These are phyloP conservation scores for Meandrina meandrites DNA, from an alignment of 92 coral and sea anemone species.

Conservation along the genomic window DNA sequence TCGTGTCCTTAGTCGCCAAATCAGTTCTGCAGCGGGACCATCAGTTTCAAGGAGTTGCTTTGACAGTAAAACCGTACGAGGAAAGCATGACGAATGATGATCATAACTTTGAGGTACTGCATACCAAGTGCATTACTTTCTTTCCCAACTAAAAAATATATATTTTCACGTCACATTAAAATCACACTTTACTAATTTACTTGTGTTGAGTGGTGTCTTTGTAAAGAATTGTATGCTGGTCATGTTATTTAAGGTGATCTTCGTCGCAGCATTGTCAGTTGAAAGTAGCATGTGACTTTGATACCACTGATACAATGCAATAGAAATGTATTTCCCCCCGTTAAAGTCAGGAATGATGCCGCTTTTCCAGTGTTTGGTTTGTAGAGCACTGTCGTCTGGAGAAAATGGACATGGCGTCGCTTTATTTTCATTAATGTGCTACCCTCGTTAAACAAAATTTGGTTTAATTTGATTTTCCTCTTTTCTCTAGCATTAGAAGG, in stretches of 20 bases:
- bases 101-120: constrained; percentile 11
- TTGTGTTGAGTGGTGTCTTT: not conserved
- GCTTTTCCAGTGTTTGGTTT: not conserved
- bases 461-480: too few relatives aligned
- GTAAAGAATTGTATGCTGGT: too few relatives aligned
- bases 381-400: not conserved
- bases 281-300: not conserved
- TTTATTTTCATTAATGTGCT: not conserved
- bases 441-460: too few relatives aligned
- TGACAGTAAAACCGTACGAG: constrained; percentile 29
- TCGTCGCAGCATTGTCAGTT: too few relatives aligned
- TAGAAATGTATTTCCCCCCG: too few relatives aligned
- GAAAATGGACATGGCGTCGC: not conserved
- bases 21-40: constrained; percentile 26
- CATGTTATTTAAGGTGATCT: not conserved
- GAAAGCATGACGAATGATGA: not conserved
- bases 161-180: not conserved
- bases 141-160: not conserved
- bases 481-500: not conserved
- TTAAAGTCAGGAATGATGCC: too few relatives aligned
- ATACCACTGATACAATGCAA: too few relatives aligned
- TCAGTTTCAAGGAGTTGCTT: constrained; percentile 2
- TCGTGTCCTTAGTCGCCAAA: constrained; percentile 13
- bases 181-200: not conserved
- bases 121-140: not conserved